phyloP scores from a whole-genome alignment of 2,888 invertebrate genomes.

The Lepidocyrtinus sp. region DNA sequence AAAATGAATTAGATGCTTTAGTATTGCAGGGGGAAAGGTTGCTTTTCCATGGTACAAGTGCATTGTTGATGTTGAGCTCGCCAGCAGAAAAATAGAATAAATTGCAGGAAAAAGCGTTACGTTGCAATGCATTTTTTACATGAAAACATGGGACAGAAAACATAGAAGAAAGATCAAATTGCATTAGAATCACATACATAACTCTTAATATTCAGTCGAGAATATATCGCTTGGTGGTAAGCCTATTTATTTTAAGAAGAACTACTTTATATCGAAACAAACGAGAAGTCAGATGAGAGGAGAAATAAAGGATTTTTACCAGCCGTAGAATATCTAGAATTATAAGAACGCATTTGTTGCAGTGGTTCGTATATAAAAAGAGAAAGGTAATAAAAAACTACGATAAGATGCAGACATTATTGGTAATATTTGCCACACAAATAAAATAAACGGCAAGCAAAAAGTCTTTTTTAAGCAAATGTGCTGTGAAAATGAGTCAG shows the following conservation, averaged over 20 bases:
- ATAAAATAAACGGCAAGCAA: not conserved
- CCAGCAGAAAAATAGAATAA: not conserved
- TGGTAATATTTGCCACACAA: not conserved
- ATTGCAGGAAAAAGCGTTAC: not conserved
- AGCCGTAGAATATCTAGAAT: not conserved
- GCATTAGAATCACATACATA: not conserved
- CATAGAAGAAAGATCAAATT: not conserved
- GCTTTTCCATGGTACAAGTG: not conserved
- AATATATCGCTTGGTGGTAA: not conserved
- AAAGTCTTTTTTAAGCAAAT: not conserved
- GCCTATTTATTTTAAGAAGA: not conserved
- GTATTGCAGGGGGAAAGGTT: not conserved
- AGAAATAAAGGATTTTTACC: not conserved
- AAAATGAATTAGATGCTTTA: not conserved
- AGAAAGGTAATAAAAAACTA: not conserved
- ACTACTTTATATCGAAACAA: not conserved
- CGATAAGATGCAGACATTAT: not conserved
- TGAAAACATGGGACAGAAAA: not conserved
- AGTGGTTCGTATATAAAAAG: not conserved
- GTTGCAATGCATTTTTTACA: not conserved
- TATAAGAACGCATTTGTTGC: not conserved
- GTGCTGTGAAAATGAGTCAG: not conserved
- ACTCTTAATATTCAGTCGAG: not conserved
- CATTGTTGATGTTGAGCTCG: not conserved
- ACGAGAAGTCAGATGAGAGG: not conserved